These are phyloP conservation scores for Australoheros facetus DNA, from an alignment of 2,797 vertebrate species.

Conservation along the genomic window DNA sequence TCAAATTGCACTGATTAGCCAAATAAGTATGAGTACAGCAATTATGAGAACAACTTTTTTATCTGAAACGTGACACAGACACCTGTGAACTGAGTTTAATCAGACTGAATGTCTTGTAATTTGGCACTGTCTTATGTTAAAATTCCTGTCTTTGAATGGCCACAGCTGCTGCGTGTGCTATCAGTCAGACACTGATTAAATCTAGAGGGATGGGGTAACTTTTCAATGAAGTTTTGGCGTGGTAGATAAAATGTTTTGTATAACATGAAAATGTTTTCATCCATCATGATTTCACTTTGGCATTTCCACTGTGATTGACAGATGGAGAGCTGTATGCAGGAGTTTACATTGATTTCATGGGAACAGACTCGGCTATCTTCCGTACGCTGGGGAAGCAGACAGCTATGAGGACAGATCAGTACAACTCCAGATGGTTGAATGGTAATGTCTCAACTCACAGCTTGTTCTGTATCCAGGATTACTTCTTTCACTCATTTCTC, in stretches of 20 bases:
- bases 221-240: constrained; percentile 17
- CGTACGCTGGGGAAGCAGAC: constrained; percentile 97
- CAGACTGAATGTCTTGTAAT: constrained; percentile 11
- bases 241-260: constrained; percentile 1
- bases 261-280: constrained; percentile 28
- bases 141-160: neutral
- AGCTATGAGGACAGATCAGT: constrained; percentile 98
- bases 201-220: constrained; percentile 16
- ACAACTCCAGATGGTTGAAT: constrained; percentile 99
- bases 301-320: constrained; percentile 70
- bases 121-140: constrained; percentile 7
- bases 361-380: constrained; percentile 97
- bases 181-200: constrained; percentile 9
- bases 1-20: constrained; percentile 26
- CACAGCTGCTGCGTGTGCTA: constrained; percentile 19
- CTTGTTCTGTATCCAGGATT: constrained; percentile 35
- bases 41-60: constrained; percentile 19
- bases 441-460: constrained; percentile 78
- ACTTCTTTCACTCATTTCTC: constrained; percentile 26
- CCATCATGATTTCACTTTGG: constrained; percentile 39
- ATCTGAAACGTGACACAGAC: constrained; percentile 23
- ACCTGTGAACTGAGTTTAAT: neutral
- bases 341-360: constrained; percentile 99
- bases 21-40: constrained; percentile 11
- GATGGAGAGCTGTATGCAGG: constrained; percentile 97